Conservation (phyloP, 2,113 vertebrate species). For the Salvator merianae region DNA sequence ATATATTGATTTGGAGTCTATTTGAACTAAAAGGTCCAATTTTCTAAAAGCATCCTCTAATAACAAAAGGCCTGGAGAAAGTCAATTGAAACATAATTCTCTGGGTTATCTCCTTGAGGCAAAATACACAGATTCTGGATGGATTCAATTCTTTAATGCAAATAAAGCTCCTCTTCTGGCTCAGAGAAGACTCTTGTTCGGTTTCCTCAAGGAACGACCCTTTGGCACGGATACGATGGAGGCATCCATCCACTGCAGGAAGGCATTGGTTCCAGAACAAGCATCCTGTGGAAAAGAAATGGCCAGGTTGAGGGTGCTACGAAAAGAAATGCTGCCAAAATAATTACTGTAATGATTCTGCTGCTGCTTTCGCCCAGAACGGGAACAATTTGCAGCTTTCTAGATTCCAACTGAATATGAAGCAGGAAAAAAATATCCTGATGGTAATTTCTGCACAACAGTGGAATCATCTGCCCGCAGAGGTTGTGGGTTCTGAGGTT, state of each 20-base stretch:
- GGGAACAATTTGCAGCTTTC: too few species aligned
- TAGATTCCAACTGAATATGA: too few species aligned
- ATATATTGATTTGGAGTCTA: constrained; percentile 66
- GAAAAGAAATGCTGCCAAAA: background rate
- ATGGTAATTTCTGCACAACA: too few species aligned
- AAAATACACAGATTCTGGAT: constrained; percentile 54
- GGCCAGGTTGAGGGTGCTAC: background rate
- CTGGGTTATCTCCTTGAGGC: constrained; percentile 52
- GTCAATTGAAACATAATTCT: constrained; percentile 73
- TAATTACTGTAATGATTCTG: background rate
- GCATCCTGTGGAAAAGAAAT: background rate
- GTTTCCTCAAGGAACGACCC: constrained; percentile 32
- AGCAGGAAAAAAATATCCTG: too few species aligned
- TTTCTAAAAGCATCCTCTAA: constrained; percentile 70
- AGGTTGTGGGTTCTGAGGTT: too few species aligned
- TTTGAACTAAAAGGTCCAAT: constrained; percentile 69
- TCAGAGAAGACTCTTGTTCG: constrained; percentile 41
- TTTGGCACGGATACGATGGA: constrained; percentile 18
- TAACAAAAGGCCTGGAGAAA: constrained; percentile 61
- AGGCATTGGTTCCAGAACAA: background rate
- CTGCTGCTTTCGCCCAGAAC: too few species aligned
- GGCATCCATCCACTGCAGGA: constrained; percentile 4
- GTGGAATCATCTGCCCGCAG: too few species aligned
- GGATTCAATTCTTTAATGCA: constrained; percentile 66
- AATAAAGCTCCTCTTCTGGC: constrained; percentile 36